Base-by-base conservation (phyloP, 2,113 vertebrate genomes). In the Nothobranchius kuhntae region DNA sequence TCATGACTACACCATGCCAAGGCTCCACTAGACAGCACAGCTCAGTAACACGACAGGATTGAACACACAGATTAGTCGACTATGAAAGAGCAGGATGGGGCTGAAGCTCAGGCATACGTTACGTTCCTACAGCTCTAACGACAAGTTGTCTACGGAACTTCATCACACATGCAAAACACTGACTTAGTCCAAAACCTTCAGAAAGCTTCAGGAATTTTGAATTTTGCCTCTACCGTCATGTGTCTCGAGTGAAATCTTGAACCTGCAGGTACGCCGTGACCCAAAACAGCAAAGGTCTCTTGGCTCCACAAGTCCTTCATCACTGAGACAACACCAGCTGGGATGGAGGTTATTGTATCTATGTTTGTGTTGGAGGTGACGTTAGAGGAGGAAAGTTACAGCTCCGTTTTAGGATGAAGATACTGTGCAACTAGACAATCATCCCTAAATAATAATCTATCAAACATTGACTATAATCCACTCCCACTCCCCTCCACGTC, bases 401-500 rank as follows among this genome's bases (percentile, higher is more conserved):
- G 56, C 79, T 83, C 70, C 15, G 30, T 48, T 66, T 64, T 54
- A 40, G 74, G n/a, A 73, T 63, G 67, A 8, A 42, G 48, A 61
- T 53, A 53, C 46, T 56, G 68, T 60, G 56, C 48, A 64, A 73
- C 75, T 85, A 80, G 42, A 73, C 54, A 50, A 9, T 45, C 47
- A 67, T 47, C 48, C 24, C 68, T 84, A 86, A 61, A 52, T 44
- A 58, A 6, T 24, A 13, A 13, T 1, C 21, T 38, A 7, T 42
- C 51, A 48, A 47, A 21, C 14, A 4, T 12, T 42, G 8, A 55
- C 80, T 92, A 92, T 77, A 92, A 78, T 54, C 93, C 93, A 9
- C 94, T 95, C 0, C 93, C 93, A 1, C 94, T 95, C 10, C 93
- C 94, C 62, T 95, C 94, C 51, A 88, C 82, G 0, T 95, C 93